Base-by-base conservation (phyloP, 2,797 vertebrate species). In the Dicrostonyx torquatus region DNA sequence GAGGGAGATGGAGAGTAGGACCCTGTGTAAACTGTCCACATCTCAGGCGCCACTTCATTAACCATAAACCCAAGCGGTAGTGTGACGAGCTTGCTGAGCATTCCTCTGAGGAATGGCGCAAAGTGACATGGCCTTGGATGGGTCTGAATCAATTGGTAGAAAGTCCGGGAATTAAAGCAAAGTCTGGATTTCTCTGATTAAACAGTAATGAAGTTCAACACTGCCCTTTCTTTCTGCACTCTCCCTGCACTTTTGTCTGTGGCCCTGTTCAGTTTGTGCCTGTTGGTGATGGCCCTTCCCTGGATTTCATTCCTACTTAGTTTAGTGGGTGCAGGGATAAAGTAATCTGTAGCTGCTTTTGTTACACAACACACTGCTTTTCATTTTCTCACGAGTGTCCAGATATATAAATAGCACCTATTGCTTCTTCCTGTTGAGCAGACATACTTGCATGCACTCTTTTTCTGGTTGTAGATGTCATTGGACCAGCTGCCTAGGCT, bases 1-100 rank as follows among this genome's bases (percentile, higher is more conserved):
- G 53, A 85, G 43, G 18, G 15, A 3, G 4, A 9, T 29, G 2
- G 37, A 8, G 58, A n/a, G 10, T 37, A 6, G 18, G 1, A 9
- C 2, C 2, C 0, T 10, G 5, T 17, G 43, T 8, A 13, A 31
- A 14, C 48, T 17, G 37, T 31, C 24, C 1, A 3, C 1, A 14
- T 6, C 43, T 90, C 43, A 40, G 77, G 4, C 3, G 45, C 13
- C 12, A 20, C 17, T 72, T n/a, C 5, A 1, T 13, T 64, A 50
- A 58, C 31, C 18, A 12, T 12, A 6, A 55, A 48, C 14, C 9
- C 24, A 34, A 55, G 26, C 15, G 80, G 40, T 83, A 6, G 17
- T 48, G 2, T 7, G 55, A 45, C 73, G 11, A 50, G 31, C 72
- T 64, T 26, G 8, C 50, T 64, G n/a, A 20, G 77, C 53, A 3